A percentile compares a stretch with the other conserved stretches of the same genome.
phyloP scores from a whole-genome alignment of 2,113 vertebrate species.

The Gila orcuttii region DNA sequence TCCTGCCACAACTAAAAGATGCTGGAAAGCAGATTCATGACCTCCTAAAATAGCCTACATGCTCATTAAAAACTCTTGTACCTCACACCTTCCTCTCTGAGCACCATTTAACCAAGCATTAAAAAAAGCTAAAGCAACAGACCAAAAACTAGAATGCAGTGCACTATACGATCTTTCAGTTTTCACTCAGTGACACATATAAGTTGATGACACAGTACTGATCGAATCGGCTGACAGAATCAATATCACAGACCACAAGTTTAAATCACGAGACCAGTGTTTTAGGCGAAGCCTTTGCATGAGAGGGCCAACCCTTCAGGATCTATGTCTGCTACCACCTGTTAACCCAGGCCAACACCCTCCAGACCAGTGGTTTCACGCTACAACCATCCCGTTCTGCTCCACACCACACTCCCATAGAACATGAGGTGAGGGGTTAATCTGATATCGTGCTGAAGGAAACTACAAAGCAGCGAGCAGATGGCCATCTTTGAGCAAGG shows the following conservation, averaged over 20 bases:
- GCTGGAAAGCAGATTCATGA: neutral
- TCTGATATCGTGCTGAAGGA: constrained; percentile 46
- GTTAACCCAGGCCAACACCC: constrained; percentile 44
- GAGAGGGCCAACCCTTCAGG: constrained; percentile 14
- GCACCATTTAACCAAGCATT: neutral
- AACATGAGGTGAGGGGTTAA: constrained; percentile 50
- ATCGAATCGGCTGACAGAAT: neutral
- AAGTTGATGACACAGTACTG: neutral
- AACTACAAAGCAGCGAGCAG: constrained; percentile 38
- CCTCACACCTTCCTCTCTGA: neutral
- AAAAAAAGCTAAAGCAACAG: neutral
- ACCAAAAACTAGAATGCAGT: neutral
- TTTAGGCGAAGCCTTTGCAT: neutral
- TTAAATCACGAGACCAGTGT: neutral
- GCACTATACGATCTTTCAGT: neutral
- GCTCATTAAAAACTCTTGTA: neutral
- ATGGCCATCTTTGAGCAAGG: constrained; percentile 37
- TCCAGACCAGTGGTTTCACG: constrained; percentile 28
- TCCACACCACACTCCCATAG: constrained; percentile 10
- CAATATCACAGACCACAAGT: neutral
- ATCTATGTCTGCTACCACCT: constrained; percentile 46
- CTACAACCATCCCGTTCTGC: constrained; percentile 4
- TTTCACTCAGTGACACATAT: neutral
- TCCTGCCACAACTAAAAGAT: neutral
- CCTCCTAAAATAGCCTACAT: constrained; percentile 16